Conservation (phyloP, 1,140 invertebrate genomes). For the Bactericera cockerelli region DNA sequence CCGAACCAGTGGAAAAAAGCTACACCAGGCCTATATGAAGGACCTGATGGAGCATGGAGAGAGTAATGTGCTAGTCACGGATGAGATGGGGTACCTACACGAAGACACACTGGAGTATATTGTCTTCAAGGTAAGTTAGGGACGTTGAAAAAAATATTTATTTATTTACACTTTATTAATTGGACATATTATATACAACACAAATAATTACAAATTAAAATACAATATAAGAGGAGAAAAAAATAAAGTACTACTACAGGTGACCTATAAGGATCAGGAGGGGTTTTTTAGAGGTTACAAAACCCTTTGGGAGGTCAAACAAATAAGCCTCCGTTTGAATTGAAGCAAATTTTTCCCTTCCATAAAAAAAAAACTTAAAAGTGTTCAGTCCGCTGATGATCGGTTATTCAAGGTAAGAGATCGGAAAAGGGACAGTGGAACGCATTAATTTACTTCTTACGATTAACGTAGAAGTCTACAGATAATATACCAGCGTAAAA, state of each 20-base stretch:
- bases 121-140: background rate
- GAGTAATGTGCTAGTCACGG: slow-evolving; percentile 2
- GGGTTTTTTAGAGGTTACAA: no score
- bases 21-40: slow-evolving; percentile 5
- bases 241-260: no score
- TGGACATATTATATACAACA: no score
- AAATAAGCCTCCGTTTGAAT: background rate
- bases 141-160: background rate
- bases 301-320: no score
- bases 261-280: background rate
- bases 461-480: no score
- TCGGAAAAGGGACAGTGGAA: background rate
- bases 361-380: background rate
- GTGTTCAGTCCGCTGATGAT: background rate
- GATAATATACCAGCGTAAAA: no score
- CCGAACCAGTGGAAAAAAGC: background rate
- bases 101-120: slow-evolving; percentile 5
- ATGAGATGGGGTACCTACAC: slow-evolving; percentile 1
- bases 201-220: no score
- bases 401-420: background rate
- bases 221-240: no score
- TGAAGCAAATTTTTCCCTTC: background rate
- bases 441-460: no score
- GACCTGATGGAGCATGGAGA: background rate
- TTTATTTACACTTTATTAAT: no score